Base-by-base conservation (phyloP, 2,797 vertebrate genomes). In the Microchirus variegatus region DNA sequence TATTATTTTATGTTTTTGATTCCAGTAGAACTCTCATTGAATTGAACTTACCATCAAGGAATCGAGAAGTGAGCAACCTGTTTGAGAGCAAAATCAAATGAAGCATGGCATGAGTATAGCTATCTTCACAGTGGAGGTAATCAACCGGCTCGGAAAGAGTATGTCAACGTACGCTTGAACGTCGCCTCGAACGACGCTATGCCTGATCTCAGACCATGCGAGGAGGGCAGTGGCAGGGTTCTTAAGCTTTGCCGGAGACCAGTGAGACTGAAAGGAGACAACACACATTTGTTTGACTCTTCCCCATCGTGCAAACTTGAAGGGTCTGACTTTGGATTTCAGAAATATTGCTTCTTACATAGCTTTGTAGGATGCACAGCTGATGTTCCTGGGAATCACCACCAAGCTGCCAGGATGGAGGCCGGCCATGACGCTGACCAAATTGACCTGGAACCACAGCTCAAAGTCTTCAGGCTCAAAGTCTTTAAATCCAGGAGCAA, bases 301-400 rank as follows among this genome's bases (percentile, higher is more conserved):
- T 63, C 52, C 43, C 40, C n/a, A 12, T 43, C 3, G 10, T 11
- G 22, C 35, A n/a, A 57, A 45, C 5, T 38, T 6, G 38, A 36
- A 36, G n/a, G 31, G 19, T 63, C 10, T n/a, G 9, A 15, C 36
- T 53, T 14, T 44, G 31, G 12, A 52, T 19, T 13, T 16, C 2
- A 66, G n/a, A 69, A 16, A 41, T 16, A 19, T 47, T 8, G 5
- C 40, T 18, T 63, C 83, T 71, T 72, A 87, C 86, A 86, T 84
- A 11, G 65, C 66, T 42, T 35, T 2, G 31, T 78, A 84, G 46
- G 71, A 80, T 41, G 16, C 43, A 56, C 84, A 86, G 71, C 50
- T 80, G 70, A 78, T 75, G 73, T 81, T 75, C 5, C 4, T 42
- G 56, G 86, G 82, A 50, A 88, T 81, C 31, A 59, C 60, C 19